Evolutionary conservation across 2,797 vertebrate species (phyloP), one percentile per base, ranked within the genome.

Genomic region (Labeo calbasu): DNA sequence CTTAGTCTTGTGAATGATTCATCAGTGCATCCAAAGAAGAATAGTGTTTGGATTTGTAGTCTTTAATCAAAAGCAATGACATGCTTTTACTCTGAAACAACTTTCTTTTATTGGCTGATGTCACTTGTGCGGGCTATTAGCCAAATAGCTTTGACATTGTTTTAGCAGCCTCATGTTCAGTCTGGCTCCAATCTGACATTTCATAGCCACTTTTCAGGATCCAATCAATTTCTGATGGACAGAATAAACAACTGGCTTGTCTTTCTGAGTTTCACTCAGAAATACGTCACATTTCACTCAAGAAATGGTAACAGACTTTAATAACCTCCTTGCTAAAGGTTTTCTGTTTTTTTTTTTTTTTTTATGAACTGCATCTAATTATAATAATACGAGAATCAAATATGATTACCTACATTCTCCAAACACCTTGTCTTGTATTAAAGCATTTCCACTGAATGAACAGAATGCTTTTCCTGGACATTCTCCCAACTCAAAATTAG

Each of bases 351-450:
- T n/a, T n/a, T n/a, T n/a, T n/a, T 46, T 23, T 68, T 50, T 61
- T 59, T 13, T 32, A 46, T 55, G 10, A 69, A 40, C 63, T 51
- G 17, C 3, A 9, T 46, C 36, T 72, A 72, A 46, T 71, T 71
- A 71, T 59, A 61, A 57, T 28, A 53, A 48, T 43, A 81, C 70
- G 51, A 70, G 36, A 80, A 46, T 68, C 14, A 70, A 57, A 43
- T 46, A 66, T 69, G n/a, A 61, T 61, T 61, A 61, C 57, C 57
- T 61, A 61, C 12, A 23, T 25, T 25, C 12, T 61, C 23, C 21
- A n/a, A n/a, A 57, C 55, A 57, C 55, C 57, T 23, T 23, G 57
- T 59, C n/a, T 59, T 13, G n/a, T 25, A 59, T 12, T 59, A 5
- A 61, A 6, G 57, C 57, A 13, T 61, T 61, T 14, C 12, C n/a